phyloP scores from a whole-genome alignment of 2,888 invertebrate species.

The Adelphocoris suturalis region DNA sequence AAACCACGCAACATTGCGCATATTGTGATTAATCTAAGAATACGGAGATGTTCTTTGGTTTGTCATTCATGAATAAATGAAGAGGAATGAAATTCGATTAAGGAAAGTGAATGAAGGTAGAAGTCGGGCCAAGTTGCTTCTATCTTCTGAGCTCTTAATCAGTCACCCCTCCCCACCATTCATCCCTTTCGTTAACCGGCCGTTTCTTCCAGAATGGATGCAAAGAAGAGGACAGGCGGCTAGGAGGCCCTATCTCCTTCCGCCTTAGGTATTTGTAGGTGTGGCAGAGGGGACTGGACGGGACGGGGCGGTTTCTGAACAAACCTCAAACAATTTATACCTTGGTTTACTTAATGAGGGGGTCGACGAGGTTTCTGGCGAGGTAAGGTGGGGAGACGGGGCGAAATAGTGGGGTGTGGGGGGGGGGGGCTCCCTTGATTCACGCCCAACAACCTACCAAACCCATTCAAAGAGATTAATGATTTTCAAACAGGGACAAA shows the following conservation, averaged over 20 bases:
- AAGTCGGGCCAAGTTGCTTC: no score
- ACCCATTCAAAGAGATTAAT: constrained; percentile 67
- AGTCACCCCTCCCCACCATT: no score
- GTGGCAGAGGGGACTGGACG: neutral
- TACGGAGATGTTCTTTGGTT: no score
- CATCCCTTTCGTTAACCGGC: neutral
- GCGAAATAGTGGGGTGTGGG: neutral
- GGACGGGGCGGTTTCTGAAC: constrained; percentile 42
- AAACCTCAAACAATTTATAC: constrained; percentile 67
- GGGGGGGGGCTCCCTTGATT: constrained; percentile 39
- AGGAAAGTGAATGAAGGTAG: no score
- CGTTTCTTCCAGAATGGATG: neutral
- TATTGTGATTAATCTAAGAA: no score
- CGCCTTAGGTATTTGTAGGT: no score
- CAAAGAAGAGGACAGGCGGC: neutral
- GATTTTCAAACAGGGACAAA: constrained; percentile 67
- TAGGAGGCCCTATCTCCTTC: neutral
- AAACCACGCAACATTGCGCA: no score
- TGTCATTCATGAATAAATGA: no score
- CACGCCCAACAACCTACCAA: constrained; percentile 65
- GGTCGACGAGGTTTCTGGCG: constrained; percentile 36
- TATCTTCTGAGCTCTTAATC: no score
- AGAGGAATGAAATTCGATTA: no score
- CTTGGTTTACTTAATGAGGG: constrained; percentile 64
- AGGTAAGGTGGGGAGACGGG: neutral